phyloP scores from a whole-genome alignment of 1,140 invertebrate genomes.

The Nixonia krombeini region DNA sequence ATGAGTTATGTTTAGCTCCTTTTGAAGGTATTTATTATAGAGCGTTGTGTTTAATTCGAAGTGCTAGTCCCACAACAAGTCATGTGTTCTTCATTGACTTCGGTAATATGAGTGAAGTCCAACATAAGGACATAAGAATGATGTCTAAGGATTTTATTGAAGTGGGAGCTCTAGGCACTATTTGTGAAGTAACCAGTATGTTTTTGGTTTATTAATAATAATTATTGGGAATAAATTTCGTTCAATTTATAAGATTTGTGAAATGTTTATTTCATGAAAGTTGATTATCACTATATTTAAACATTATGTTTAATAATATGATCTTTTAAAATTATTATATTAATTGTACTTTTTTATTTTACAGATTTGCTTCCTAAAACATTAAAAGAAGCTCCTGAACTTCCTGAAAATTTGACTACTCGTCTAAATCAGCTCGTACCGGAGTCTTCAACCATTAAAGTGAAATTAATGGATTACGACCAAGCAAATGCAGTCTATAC shows the following conservation, averaged over 20 bases:
- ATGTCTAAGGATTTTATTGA: conserved; percentile 59
- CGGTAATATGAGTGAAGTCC: conserved; percentile 54
- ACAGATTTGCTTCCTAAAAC: conserved; percentile 48
- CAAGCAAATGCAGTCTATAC: conserved; percentile 13
- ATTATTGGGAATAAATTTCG: too few species aligned
- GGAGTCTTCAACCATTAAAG: background rate
- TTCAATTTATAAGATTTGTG: too few species aligned
- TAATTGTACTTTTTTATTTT: conserved; percentile 14
- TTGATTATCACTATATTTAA: too few species aligned
- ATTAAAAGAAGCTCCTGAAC: background rate
- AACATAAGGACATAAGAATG: conserved; percentile 56
- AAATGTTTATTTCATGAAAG: too few species aligned
- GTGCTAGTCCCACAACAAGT: conserved; percentile 9
- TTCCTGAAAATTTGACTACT: conserved; percentile 20
- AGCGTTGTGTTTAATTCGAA: conserved; percentile 46
- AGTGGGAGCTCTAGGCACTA: conserved; percentile 33
- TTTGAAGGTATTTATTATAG: conserved; percentile 55
- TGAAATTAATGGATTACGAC: conserved; percentile 47
- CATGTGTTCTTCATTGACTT: conserved; percentile 59
- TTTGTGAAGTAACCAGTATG: conserved; percentile 55
- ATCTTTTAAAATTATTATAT: conserved; percentile 7
- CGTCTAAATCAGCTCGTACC: conserved; percentile 30
- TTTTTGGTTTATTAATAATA: too few species aligned
- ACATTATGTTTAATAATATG: conserved; percentile 11
- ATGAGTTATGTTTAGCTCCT: conserved; percentile 61